These are phyloP conservation scores for Paedocypris micromegethes DNA, from an alignment of 2,797 vertebrate genomes.

Conservation along the genomic window DNA sequence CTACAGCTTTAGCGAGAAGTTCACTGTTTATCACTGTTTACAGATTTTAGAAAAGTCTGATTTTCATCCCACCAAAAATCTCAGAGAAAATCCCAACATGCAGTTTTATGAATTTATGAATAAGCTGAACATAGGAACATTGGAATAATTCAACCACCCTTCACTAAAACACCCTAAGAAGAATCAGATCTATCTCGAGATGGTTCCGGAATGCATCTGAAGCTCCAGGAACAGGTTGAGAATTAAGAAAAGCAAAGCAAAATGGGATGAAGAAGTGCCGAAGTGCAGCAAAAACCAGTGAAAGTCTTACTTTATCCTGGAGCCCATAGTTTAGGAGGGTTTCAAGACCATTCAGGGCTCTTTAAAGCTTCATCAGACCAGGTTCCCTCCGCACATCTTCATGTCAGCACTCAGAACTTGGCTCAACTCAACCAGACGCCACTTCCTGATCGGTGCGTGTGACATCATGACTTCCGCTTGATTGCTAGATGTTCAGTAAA, in stretches of 20 bases:
- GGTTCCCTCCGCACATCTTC: constrained; percentile 24
- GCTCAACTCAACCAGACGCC: constrained; percentile 48
- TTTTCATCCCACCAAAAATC: no score
- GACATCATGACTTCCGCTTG: not conserved
- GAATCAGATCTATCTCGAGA: no score
- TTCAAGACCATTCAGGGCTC: constrained; percentile 56
- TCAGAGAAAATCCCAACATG: no score
- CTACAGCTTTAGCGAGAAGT: no score
- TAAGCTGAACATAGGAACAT: no score
- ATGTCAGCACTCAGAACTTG: constrained; percentile 40
- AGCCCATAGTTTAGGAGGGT: constrained; percentile 62
- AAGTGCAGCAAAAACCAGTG: not conserved
- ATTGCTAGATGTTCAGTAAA: not conserved
- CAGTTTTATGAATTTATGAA: no score
- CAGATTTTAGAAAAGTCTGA: no score
- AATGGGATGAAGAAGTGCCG: not conserved
- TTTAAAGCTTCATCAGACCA: constrained; percentile 33
- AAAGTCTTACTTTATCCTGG: constrained; percentile 69
- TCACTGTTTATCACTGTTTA: no score
- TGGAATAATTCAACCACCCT: no score
- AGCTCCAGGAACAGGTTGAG: constrained; percentile 17
- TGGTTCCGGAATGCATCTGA: no score
- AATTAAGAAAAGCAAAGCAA: constrained; percentile 16
- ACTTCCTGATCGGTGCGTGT: constrained; percentile 66
- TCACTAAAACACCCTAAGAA: no score